Evolutionary conservation across 2,888 invertebrate species (phyloP), one percentile per base, ranked within the genome.

Genomic region (Aethes cnicana): DNA sequence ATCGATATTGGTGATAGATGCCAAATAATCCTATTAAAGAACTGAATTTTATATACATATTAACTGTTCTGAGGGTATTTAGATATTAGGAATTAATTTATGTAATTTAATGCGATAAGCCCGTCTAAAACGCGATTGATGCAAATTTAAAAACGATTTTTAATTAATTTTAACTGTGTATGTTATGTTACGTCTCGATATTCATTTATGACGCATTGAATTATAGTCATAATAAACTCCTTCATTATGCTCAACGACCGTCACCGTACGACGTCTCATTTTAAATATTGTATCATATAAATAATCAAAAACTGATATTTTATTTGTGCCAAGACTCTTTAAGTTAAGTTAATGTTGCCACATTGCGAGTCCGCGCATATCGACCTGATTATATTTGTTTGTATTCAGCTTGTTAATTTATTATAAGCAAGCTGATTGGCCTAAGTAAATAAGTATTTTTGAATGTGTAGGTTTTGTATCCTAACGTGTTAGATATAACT

Each of bases 21-120:
- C 88, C 88, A 87, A 88, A 89, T 87, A 87, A 89, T 84, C 85
- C 84, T 88, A 85, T 84, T 88, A 88, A 88, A 89, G 88, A 89
- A 88, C 88, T 89, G 89, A 89, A 88, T 87, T 89, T 84, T 88
- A 83, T 86, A 89, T 85, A 84, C 81, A 82, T 84, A 85, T 84
- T 86, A 84, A 85, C 77, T 81, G 87, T 88, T 87, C 89, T 88
- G 87, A 86, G 87, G 86, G 87, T 88, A 86, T 86, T 80, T 87
- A 85, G 83, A 77, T 67, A 63, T 77, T 83, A 84, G 82, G 77
- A 63, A 68, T 74, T 83, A 78, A 81, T 85, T 85, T 85, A 74
- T 74, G 69, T 75, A 74, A 81, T 74, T 81, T 77, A 73, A 62
- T 48, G 60, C 63, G 58, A 64, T 65, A 64, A 63, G 63, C 64